Base-by-base conservation (phyloP, 2,113 vertebrate genomes). In the Heterotis niloticus region DNA sequence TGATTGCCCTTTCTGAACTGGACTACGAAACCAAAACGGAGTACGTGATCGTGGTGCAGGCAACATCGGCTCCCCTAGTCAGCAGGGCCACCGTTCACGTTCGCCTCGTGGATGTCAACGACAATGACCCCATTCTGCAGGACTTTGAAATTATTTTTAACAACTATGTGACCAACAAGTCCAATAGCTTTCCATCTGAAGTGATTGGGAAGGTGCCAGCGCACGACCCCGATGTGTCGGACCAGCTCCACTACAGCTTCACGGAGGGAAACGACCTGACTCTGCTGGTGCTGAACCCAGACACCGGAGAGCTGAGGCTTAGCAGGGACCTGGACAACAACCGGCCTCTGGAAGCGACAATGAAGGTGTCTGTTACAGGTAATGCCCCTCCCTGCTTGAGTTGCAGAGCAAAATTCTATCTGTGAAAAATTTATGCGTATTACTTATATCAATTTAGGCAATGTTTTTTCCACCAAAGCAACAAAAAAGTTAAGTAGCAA, bases 61-160 rank as follows among this genome's bases (percentile, higher is more conserved):
- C 98, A 79, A 98, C 96, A 0, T 99, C 97, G 0, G 96, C 98
- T 0, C 98, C 98, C 0, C 90, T 99, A 0, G 98, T 99, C 66
- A 99, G 96, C 88, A 90, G 96, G 65, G 96, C 97, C 28, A 97
- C 94, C 0, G 96, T 99, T 77, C 96, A 92, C 86, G 87, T 99
- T 67, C 92, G 92, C 10, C 91, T 99, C 0, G 68, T 94, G 62
- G 98, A 99, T 81, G 92, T 96, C 83, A 99, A 99, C 0, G 98
- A 99, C 90, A 99, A 99, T 60, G 62, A 86, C 0, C 98, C 98
- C 0, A 89, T 95, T 77, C 86, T 99, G 82, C 91, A 94, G 0
- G 86, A 99, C 88, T 99, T 99, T 89, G 95, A 98, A 90, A 97
- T 99, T 67, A 94, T 99, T 79, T 99, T 99, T 88, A 99, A 99